phyloP scores from a whole-genome alignment of 2,888 invertebrate genomes.

The Cosmia trapezina region DNA sequence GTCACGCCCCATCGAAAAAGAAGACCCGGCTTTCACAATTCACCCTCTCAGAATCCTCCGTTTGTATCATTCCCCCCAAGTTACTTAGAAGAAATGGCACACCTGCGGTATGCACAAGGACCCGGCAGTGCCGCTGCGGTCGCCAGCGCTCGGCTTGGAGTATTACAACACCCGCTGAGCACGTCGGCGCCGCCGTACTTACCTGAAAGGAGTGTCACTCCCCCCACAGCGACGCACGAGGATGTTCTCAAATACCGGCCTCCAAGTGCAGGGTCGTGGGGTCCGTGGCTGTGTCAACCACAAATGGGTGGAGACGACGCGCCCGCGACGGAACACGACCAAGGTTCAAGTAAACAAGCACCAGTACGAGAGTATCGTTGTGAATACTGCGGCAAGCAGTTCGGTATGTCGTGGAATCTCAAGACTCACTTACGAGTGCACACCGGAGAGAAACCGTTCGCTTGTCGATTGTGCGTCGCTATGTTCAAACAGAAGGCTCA shows the following conservation, averaged over 20 bases:
- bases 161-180: constrained; percentile 92
- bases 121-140: constrained; percentile 91
- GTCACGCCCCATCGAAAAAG: constrained; percentile 96
- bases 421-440: constrained; percentile 97
- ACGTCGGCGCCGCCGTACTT: constrained; percentile 94
- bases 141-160: constrained; percentile 87
- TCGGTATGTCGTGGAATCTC: constrained; percentile 98
- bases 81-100: constrained; percentile 93
- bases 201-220: constrained; percentile 91
- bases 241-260: constrained; percentile 92
- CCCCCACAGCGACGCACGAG: constrained; percentile 90
- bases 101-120: constrained; percentile 91
- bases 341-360: constrained; percentile 90
- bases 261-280: constrained; percentile 93
- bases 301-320: constrained; percentile 90
- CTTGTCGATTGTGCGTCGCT: constrained; percentile 96
- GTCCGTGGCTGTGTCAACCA: constrained; percentile 92
- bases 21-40: constrained; percentile 96
- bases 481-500: constrained; percentile 98
- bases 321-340: constrained; percentile 88
- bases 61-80: constrained; percentile 95
- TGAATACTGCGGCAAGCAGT: constrained; percentile 97
- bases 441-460: constrained; percentile 97
- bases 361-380: constrained; percentile 96
- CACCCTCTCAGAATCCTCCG: constrained; percentile 96